Evolutionary conservation across 2,888 invertebrate species (phyloP), one percentile per base, ranked within the genome.

Genomic region (Teleiodes luculella): DNA sequence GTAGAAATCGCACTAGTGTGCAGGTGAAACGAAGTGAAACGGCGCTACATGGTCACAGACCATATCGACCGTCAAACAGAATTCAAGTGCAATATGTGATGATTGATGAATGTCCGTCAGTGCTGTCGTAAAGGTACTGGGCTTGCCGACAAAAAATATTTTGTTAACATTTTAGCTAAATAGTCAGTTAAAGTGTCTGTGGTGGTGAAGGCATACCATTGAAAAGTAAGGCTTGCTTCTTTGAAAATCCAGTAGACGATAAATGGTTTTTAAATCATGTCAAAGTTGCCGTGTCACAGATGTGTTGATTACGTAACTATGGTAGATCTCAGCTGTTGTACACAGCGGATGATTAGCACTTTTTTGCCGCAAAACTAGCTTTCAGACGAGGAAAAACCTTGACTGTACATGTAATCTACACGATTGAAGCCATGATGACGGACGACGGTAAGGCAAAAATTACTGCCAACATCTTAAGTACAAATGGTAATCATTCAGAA

Each of bases 41-140:
- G 76, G 77, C 68, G 68, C 78, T 72, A 80, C 78, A 78, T 82
- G 80, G 71, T 61, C 83, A 81, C 68, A 58, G 70, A 82, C 74
- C 86, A 84, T 83, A 74, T 79, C 87, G 84, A 83, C 83, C 80
- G 76, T 83, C 85, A 83, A 86, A 85, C 80, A 79, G 77, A 70
- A 73, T 74, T 77, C 79, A 80, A 83, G 80, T 81, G 61, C 62
- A 60, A 61, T 69, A 55, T 62, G 65, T 66, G 64, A 68, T 62
- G 59, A 76, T 76, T 72, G 70, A 51, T 30, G 69, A 68, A 72
- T 67, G 63, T 60, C 33, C 24, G 39, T 39, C 39, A 3, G n/a
- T 39, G 5, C n/a, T 16, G 36, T 33, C 8, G 10, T 36, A 13
- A 28, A n/a, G n/a, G n/a, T n/a, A n/a, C n/a, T 24, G 41, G 16